These are phyloP conservation scores for Girardia tigrina DNA, from an alignment of 2,888 invertebrate genomes.

Conservation along the genomic window DNA sequence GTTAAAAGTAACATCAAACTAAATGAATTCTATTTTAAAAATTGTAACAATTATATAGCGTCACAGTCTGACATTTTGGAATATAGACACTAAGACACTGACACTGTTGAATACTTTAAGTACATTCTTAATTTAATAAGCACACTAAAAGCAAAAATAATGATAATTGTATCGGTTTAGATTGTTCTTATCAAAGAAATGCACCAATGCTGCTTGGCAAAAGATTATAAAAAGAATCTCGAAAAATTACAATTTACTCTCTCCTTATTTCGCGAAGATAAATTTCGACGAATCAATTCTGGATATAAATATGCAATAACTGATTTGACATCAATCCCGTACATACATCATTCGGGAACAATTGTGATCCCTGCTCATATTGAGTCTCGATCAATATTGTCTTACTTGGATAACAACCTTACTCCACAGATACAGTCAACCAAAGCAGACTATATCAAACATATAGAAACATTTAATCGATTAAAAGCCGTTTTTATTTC, in stretches of 20 bases:
- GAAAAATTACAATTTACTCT: slow-evolving; percentile 11
- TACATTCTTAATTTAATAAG: too few species aligned
- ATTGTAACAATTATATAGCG: too few species aligned
- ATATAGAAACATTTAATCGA: background rate
- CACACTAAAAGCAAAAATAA: too few species aligned
- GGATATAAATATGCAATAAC: background rate
- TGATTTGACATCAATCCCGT: background rate
- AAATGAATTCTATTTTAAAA: too few species aligned
- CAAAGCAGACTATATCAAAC: background rate
- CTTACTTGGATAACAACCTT: background rate
- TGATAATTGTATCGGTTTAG: too few species aligned
- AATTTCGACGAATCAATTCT: background rate
- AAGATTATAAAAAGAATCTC: background rate
- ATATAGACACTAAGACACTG: too few species aligned
- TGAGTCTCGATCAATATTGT: background rate
- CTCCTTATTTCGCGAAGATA: background rate
- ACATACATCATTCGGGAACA: background rate
- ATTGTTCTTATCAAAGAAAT: background rate
- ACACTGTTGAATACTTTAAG: too few species aligned
- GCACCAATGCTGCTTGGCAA: background rate
- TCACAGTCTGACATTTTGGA: too few species aligned
- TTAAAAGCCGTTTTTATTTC: background rate
- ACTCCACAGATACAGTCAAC: background rate
- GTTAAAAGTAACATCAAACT: too few species aligned
- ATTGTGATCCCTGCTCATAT: background rate